Conservation (phyloP, 2,797 vertebrate genomes). For the Sciurus vulgaris region DNA sequence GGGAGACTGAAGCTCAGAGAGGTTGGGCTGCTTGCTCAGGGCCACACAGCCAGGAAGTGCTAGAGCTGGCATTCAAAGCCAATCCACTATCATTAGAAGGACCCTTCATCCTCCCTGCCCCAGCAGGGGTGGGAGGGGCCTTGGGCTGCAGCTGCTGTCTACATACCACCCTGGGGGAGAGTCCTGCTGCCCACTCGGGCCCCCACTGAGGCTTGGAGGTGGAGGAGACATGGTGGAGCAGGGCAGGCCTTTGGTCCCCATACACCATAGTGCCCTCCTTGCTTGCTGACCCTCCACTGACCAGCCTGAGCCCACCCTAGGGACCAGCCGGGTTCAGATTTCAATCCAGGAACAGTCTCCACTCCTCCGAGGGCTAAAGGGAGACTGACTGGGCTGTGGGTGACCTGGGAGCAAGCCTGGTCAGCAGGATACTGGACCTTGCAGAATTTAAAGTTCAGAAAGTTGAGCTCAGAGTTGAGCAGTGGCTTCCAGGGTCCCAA, state of each 20-base stretch:
- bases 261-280: too few species aligned
- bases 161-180: neutral
- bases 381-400: neutral
- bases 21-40: neutral
- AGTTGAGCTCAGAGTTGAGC: neutral
- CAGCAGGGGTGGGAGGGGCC: neutral
- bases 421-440: neutral
- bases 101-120: neutral
- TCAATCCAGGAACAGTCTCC: neutral
- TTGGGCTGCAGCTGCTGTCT: neutral
- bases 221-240: neutral
- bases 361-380: neutral
- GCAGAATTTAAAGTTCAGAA: neutral
- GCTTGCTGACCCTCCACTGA: too few species aligned
- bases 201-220: neutral
- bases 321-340: rapidly evolving
- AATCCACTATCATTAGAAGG: neutral
- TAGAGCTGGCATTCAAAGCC: neutral
- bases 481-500: neutral
- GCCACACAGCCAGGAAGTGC: neutral
- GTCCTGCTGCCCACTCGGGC: too few species aligned
- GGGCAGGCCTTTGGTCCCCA: neutral
- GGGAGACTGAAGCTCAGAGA: neutral
- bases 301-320: neutral
- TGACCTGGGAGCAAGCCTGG: neutral